phyloP scores from a whole-genome alignment of 2,888 invertebrate species.

The Neelides folsomi region DNA sequence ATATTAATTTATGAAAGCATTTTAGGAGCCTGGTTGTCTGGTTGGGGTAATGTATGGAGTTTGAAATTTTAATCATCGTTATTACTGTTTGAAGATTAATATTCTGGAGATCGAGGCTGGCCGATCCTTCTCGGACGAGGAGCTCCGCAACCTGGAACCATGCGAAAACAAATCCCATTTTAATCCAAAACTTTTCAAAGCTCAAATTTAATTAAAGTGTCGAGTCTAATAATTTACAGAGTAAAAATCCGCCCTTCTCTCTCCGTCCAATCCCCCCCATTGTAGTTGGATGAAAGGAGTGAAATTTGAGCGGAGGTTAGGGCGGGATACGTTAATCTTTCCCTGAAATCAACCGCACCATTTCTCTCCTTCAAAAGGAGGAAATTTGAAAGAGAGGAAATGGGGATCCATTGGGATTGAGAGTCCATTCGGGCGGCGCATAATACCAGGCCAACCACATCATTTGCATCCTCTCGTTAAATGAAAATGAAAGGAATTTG shows the following conservation, averaged over 20 bases:
- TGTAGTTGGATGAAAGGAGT: too few relatives aligned
- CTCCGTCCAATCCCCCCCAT: too few relatives aligned
- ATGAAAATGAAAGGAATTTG: neutral
- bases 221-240: too few relatives aligned
- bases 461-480: neutral
- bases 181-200: slow-evolving; percentile 4
- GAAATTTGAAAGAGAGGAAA: too few relatives aligned
- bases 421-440: neutral
- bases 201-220: neutral
- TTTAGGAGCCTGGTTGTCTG: neutral
- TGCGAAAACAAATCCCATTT: neutral
- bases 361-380: too few relatives aligned
- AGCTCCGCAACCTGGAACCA: slow-evolving; percentile 71
- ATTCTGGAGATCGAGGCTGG: slow-evolving; percentile 89
- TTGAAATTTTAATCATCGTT: too few relatives aligned
- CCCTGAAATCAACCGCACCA: too few relatives aligned
- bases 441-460: neutral
- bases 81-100: slow-evolving; percentile 79
- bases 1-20: too few relatives aligned
- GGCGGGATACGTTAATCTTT: too few relatives aligned
- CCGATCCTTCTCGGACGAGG: slow-evolving; percentile 72
- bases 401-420: neutral
- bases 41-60: too few relatives aligned
- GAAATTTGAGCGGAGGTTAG: too few relatives aligned
- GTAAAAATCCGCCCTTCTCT: too few relatives aligned